These are phyloP conservation scores for Erynnis tages DNA, from an alignment of 2,888 invertebrate genomes.

Conservation along the genomic window DNA sequence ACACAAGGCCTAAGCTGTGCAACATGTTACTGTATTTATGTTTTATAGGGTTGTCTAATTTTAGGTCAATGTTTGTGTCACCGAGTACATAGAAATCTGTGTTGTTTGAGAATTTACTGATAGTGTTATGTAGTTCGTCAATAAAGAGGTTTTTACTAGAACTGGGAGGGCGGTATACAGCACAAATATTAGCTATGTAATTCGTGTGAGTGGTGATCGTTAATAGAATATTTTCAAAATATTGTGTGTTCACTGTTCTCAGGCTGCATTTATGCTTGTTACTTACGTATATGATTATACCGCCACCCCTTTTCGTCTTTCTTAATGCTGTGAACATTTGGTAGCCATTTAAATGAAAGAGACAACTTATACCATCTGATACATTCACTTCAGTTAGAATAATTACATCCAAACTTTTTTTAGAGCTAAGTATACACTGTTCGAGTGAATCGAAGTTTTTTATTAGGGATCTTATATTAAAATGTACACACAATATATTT, in stretches of 20 bases:
- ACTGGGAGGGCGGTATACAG: slow-evolving; percentile 28
- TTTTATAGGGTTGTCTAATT: slow-evolving; percentile 24
- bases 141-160: slow-evolving; percentile 29
- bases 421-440: slow-evolving; percentile 4
- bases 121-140: slow-evolving; percentile 24
- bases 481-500: slow-evolving; percentile 18
- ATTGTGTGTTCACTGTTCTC: slow-evolving; percentile 9
- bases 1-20: slow-evolving; percentile 23
- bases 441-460: slow-evolving; percentile 18
- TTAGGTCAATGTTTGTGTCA: slow-evolving; percentile 22
- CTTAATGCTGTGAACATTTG: slow-evolving; percentile 27
- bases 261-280: slow-evolving; percentile 28
- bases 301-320: slow-evolving; percentile 4
- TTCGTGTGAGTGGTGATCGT: slow-evolving; percentile 24
- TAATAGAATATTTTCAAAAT: slow-evolving; percentile 29
- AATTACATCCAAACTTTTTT: slow-evolving; percentile 12
- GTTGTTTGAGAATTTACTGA: neutral
- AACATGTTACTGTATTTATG: slow-evolving; percentile 28
- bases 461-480: slow-evolving; percentile 19
- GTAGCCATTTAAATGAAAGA: slow-evolving; percentile 31
- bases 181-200: slow-evolving; percentile 23
- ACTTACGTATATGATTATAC: slow-evolving; percentile 10
- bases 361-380: slow-evolving; percentile 10
- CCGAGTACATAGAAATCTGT: slow-evolving; percentile 23
- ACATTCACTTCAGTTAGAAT: slow-evolving; percentile 33